Evolutionary conservation across 2,797 vertebrate species (phyloP).

Genomic region (Brachymystax lenok): DNA sequence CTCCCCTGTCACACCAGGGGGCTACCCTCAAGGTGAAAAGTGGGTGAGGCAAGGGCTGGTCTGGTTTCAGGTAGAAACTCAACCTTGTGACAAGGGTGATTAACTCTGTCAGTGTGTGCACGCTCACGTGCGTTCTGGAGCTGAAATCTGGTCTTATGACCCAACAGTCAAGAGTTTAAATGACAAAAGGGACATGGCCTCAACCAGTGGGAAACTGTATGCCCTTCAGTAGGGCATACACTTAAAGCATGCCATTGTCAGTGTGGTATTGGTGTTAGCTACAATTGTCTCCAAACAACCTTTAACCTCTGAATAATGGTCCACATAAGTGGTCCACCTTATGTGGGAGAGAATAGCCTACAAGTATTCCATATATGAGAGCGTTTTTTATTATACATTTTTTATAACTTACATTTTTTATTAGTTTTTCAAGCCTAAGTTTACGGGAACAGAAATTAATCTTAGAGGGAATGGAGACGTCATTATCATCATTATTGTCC

Average conservation of each 20-base stretch:
- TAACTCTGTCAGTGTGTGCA: not conserved
- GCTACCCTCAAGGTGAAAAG: conserved; percentile 46
- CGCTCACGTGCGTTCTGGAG: not conserved
- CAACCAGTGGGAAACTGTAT: not conserved
- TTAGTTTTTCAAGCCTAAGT: too few species aligned
- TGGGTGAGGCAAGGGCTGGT: conserved; percentile 23
- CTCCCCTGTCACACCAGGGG: not conserved
- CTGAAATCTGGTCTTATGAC: not conserved
- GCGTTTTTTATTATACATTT: too few species aligned
- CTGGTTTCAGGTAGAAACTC: conserved; percentile 23
- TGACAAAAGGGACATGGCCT: not conserved
- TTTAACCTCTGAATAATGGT: not conserved
- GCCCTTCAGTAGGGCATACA: not conserved
- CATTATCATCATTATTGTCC: not conserved
- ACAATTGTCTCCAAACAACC: not conserved
- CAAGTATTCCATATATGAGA: not conserved
- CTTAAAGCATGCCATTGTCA: not conserved
- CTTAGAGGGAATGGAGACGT: too few species aligned
- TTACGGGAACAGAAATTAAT: too few species aligned
- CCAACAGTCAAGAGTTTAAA: not conserved
- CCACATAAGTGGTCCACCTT: too few species aligned
- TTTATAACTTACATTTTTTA: too few species aligned
- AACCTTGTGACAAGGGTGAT: not conserved
- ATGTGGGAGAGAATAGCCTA: too few species aligned
- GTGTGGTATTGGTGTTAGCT: not conserved